A percentile compares a stretch with the other conserved stretches of the same genome.
Evolutionary conservation across 1,140 invertebrate species (phyloP).

Genomic region (Zophobas morio): DNA sequence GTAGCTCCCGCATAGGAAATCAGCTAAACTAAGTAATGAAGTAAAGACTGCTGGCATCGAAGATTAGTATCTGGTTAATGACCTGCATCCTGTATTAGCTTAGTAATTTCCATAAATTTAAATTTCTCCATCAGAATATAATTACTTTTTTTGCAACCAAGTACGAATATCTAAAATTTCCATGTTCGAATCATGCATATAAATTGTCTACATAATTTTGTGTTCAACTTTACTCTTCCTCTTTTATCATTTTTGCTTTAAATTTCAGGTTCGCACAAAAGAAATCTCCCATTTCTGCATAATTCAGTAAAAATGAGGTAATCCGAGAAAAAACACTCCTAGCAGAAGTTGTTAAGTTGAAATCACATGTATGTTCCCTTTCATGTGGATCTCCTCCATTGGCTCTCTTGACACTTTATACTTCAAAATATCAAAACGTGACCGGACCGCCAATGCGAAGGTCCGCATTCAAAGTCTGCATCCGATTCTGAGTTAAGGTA

Average conservation of each 20-base stretch:
- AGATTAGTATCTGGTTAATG: background rate
- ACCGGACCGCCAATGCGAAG: background rate
- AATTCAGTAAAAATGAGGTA: constrained; percentile 1
- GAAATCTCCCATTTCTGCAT: constrained; percentile 4
- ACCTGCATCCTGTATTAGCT: background rate
- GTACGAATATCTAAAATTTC: background rate
- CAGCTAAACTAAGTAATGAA: background rate
- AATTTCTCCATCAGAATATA: background rate
- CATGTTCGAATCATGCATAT: background rate
- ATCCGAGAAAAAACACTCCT: constrained; percentile 4
- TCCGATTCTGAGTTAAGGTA: background rate
- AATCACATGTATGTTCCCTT: constrained; percentile 4
- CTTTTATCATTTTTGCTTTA: background rate
- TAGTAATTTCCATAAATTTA: background rate
- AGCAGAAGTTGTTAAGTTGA: background rate
- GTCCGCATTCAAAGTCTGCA: constrained; percentile 6
- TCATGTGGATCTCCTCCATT: background rate
- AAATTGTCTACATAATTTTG: background rate
- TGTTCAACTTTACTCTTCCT: background rate
- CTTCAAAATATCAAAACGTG: constrained; percentile 14
- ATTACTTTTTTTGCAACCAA: background rate
- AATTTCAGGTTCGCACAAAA: background rate
- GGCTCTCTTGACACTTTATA: constrained; percentile 13
- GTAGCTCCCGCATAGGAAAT: too few species aligned
- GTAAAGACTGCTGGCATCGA: background rate